These are phyloP conservation scores for Bucco capensis DNA, from an alignment of 2,113 vertebrate genomes.

Conservation along the genomic window DNA sequence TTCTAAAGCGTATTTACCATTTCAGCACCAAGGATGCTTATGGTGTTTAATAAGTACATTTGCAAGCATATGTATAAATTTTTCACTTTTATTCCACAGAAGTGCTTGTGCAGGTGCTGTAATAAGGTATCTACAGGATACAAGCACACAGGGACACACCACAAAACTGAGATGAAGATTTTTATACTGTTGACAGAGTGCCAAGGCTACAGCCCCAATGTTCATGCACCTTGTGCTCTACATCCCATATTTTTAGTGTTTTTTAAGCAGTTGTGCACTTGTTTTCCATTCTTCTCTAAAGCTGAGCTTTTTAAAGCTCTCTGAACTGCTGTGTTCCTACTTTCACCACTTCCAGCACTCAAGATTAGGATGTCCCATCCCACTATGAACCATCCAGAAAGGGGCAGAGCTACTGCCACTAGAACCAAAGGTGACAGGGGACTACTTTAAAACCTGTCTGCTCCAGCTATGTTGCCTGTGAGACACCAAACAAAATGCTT, in stretches of 20 bases:
- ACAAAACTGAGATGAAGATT: not conserved
- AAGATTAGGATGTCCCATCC: not conserved
- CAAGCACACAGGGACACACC: not conserved
- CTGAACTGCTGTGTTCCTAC: accelerated
- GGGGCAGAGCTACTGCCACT: not conserved
- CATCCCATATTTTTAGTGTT: not conserved
- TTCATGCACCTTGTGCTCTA: not conserved
- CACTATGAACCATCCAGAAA: not conserved
- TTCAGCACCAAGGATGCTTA: accelerated
- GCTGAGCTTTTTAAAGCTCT: not conserved
- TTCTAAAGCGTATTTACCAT: not conserved
- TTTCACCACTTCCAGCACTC: not conserved
- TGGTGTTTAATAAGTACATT: not conserved
- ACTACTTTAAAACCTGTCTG: not conserved
- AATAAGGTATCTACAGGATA: not conserved
- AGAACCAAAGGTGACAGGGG: not conserved
- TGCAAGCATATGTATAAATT: not conserved
- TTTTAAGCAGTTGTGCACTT: not conserved
- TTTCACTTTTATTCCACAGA: not conserved
- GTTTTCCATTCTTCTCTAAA: not conserved
- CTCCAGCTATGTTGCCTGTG: not conserved
- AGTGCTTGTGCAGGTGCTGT: not conserved
- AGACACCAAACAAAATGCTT: not conserved
- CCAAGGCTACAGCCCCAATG: not conserved
- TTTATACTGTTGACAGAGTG: not conserved